Conservation (phyloP, 2,888 invertebrate species). For the Boloria selene region DNA sequence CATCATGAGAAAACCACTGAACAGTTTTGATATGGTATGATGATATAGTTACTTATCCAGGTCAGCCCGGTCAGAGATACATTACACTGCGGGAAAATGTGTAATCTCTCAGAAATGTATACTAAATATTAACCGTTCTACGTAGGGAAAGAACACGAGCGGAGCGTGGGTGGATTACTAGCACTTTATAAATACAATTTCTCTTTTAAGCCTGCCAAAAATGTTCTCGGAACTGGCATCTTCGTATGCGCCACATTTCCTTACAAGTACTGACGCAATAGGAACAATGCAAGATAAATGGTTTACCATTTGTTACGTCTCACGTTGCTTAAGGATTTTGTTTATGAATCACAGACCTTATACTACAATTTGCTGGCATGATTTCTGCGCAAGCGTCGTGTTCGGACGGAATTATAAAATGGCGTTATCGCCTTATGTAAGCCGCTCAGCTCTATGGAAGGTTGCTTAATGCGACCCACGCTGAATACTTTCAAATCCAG, state of each 20-base stretch:
- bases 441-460: conserved; percentile 32
- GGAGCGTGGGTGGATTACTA: too few species aligned
- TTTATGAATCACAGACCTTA: conserved; percentile 46
- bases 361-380: conserved; percentile 48
- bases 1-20: too few species aligned
- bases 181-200: background rate
- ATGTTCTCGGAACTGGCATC: conserved; percentile 8
- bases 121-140: too few species aligned
- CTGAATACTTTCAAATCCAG: conserved; percentile 21
- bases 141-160: too few species aligned
- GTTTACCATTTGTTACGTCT: conserved; percentile 33
- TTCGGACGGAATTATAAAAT: conserved; percentile 58
- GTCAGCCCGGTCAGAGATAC: too few species aligned
- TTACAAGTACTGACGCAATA: conserved; percentile 22
- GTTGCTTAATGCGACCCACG: conserved; percentile 30
- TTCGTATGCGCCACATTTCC: conserved; percentile 25
- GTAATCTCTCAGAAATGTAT: too few species aligned
- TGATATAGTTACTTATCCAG: too few species aligned
- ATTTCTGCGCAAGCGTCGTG: conserved; percentile 34
- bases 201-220: conserved; percentile 17
- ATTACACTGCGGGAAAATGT: too few species aligned
- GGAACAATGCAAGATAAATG: conserved; percentile 38
- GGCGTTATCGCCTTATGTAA: conserved; percentile 50
- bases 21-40: too few species aligned
- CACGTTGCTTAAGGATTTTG: conserved; percentile 44